Conservation (phyloP, 2,888 invertebrate species). For the Chironomus tentans region DNA sequence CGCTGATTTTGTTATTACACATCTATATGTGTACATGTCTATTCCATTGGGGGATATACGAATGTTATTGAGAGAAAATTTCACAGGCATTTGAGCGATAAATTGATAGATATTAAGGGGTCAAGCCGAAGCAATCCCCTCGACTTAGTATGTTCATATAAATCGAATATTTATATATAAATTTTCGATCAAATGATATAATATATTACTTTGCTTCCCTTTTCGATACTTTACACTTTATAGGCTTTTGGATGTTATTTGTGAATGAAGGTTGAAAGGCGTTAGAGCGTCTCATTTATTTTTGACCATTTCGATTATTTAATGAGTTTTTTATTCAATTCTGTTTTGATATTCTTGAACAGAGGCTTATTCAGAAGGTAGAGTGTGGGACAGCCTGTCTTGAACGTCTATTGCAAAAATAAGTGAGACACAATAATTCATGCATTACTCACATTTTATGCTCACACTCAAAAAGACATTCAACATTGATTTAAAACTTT, state of each 20-base stretch:
- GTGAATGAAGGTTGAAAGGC: no score
- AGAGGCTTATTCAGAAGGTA: no score
- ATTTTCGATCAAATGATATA: background rate
- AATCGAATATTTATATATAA: background rate
- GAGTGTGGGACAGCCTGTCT: no score
- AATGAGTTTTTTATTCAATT: no score
- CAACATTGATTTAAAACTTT: background rate
- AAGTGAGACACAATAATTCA: background rate
- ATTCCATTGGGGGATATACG: background rate
- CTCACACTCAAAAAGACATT: background rate
- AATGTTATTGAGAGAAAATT: constrained; percentile 4
- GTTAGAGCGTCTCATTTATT: no score
- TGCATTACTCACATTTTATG: no score
- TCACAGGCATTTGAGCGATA: constrained; percentile 27
- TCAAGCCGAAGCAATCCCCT: background rate
- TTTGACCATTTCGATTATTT: no score
- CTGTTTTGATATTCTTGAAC: no score
- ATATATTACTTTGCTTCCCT: background rate
- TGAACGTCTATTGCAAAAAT: no score
- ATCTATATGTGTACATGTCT: background rate
- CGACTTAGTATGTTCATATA: background rate
- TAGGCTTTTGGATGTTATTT: no score
- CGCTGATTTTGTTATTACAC: constrained; percentile 12
- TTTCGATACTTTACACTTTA: no score
- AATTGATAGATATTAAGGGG: constrained; percentile 26